Evolutionary conservation across 2,888 invertebrate genomes (phyloP), one percentile per base, ranked within the genome.

Genomic region (Microplitis manilae): DNA sequence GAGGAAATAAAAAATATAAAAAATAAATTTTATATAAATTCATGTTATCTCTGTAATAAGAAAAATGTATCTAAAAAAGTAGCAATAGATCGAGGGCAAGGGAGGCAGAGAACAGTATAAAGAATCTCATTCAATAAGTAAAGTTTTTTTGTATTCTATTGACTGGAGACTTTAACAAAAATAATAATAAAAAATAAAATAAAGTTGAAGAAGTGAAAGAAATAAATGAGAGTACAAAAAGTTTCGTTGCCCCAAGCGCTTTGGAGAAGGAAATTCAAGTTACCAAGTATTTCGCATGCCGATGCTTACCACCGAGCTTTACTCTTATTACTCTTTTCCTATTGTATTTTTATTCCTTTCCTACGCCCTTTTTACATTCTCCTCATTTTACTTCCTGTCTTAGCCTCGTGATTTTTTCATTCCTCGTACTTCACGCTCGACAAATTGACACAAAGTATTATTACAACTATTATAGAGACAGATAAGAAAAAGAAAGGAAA

Each of bases 101-200:
- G 6, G n/a, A 9, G 41, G 15, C 13, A 9, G 60, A 61, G 40
- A 67, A 73, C 67, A 67, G 67, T 73, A 15, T 15, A 64, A 64
- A 73, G 67, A 67, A 67, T 67, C 50, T 73, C 65, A 67, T 73
- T 73, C 50, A 50, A 50, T 50, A 50, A 50, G 50, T 50, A 13
- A 50, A 50, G 9, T 50, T 50, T 50, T 50, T 17, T 13, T n/a
- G 13, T 8, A 30, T 41, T 41, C n/a, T 70, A 70, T 70, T 70
- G 70, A 70, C 70, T 70, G 13, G n/a, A 9, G 59, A 59, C 13
- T 59, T 68, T 50, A n/a, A 70, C n/a, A 17, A 70, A 70, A 70
- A 50, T 50, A 50, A 50, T 50, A 50, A 50, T 50, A 50, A 50
- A 50, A 50, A 13, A 50, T 13, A 50, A 50, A 50, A 50, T 50